Percentiles rank a stretch among this genome's conserved stretches.
Conservation (phyloP, 2,113 vertebrate species). For the Prinia subflava region DNA sequence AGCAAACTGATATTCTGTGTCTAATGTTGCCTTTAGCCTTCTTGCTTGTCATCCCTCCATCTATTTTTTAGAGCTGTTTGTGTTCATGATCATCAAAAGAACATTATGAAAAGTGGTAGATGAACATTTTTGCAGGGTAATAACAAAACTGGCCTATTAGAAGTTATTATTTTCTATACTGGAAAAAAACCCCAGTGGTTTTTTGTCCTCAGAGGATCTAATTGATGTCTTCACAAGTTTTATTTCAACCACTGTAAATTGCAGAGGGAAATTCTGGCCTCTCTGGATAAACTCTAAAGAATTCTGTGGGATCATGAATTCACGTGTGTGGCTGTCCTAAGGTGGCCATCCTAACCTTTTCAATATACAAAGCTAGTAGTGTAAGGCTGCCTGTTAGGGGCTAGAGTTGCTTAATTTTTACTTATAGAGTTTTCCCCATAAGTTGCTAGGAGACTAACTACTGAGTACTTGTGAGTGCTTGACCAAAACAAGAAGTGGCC, state of each 20-base stretch:
- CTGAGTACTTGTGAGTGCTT: too few relatives aligned
- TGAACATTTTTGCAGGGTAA: background rate
- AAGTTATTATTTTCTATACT: background rate
- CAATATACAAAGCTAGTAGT: background rate
- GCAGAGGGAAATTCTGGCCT: background rate
- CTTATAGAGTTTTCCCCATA: too few relatives aligned
- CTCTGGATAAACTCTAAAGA: background rate
- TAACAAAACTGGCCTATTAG: background rate
- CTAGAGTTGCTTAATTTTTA: too few relatives aligned
- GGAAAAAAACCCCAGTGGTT: background rate
- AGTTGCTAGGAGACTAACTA: too few relatives aligned
- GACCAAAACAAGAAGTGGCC: too few relatives aligned
- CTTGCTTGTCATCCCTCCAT: background rate
- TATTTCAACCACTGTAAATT: background rate
- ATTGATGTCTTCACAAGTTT: background rate
- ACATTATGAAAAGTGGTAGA: background rate
- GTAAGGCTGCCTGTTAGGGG: background rate
- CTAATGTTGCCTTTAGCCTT: background rate
- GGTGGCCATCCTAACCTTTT: background rate
- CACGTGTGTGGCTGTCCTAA: background rate
- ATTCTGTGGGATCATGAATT: background rate
- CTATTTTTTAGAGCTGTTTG: background rate
- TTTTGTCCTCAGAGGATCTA: background rate
- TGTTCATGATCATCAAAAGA: background rate
- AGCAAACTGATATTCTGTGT: background rate